Base-by-base conservation (phyloP, 2,888 invertebrate genomes). In the Polydrusus cervinus region DNA sequence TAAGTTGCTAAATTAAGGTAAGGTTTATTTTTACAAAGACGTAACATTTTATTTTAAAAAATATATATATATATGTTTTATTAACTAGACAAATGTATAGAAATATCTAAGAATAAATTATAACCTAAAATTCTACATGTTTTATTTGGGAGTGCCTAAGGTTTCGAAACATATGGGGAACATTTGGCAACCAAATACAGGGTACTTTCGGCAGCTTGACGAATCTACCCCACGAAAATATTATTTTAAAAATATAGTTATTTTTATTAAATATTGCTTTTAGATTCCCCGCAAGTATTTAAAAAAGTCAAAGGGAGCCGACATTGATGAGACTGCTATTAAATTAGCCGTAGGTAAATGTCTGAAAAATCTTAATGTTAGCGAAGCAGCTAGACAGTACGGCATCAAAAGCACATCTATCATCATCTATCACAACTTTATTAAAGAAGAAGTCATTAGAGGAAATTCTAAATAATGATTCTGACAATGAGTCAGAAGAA, bases 201-300 rank as follows among this genome's bases (percentile, higher is more conserved):
- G n/a, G n/a, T n/a, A n/a, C n/a, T n/a, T n/a, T n/a, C n/a, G n/a
- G n/a, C n/a, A n/a, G n/a, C n/a, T n/a, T n/a, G n/a, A n/a, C n/a
- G n/a, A n/a, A n/a, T n/a, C n/a, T n/a, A n/a, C n/a, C n/a, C n/a
- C n/a, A n/a, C n/a, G n/a, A n/a, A n/a, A n/a, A n/a, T n/a, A n/a
- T n/a, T n/a, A n/a, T n/a, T n/a, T n/a, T n/a, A n/a, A 25, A 25
- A 25, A 3, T 25, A 25, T 25, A 25, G 5, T 7, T 20, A 8
- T n/a, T 55, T 68, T 25, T 25, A 25, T 25, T 25, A 25, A 25
- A 25, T 25, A 25, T 25, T 1, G 25, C 5, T 25, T 25, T 53
- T 38, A 68, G 68, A 68, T 68, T 55, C 68, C 68, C 20, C 18
- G 68, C 16, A 69, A 57, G 60, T 69, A 57, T 30, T 40, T 40